phyloP scores from a whole-genome alignment of 1,140 invertebrate genomes.

The Trachymyrmex cornetzi region DNA sequence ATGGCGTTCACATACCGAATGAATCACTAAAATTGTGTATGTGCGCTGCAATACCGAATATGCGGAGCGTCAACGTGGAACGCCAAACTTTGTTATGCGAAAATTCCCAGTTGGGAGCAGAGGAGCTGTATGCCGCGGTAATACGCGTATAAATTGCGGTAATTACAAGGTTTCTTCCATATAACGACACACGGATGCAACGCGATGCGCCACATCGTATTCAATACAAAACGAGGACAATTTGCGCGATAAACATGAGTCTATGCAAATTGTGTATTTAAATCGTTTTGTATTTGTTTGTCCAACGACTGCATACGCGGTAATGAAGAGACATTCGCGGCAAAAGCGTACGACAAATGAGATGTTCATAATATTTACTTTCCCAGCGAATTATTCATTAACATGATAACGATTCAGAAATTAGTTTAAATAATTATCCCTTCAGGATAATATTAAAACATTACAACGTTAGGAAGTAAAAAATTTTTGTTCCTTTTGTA shows the following conservation, averaged over 20 bases:
- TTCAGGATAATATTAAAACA: slow-evolving; percentile 10
- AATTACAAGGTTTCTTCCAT: slow-evolving; percentile 56
- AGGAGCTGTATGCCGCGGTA: slow-evolving; percentile 45
- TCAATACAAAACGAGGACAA: slow-evolving; percentile 54
- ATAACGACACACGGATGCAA: slow-evolving; percentile 39
- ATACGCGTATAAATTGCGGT: slow-evolving; percentile 60
- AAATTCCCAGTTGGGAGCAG: slow-evolving; percentile 56
- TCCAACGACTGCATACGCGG: slow-evolving; percentile 2
- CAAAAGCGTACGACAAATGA: slow-evolving; percentile 12
- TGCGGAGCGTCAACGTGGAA: slow-evolving; percentile 54
- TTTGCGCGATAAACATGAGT: slow-evolving; percentile 56
- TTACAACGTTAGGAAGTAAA: background rate
- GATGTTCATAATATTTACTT: slow-evolving; percentile 23
- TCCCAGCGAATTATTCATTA: slow-evolving; percentile 12
- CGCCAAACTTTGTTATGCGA: slow-evolving; percentile 61
- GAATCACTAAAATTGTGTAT: slow-evolving; percentile 58
- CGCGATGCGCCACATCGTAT: slow-evolving; percentile 19
- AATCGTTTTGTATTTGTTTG: slow-evolving; percentile 47
- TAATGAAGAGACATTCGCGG: slow-evolving; percentile 47
- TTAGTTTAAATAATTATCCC: slow-evolving; percentile 4
- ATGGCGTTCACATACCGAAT: slow-evolving; percentile 46
- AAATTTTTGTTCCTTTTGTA: background rate
- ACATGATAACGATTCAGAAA: slow-evolving; percentile 27
- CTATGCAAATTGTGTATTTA: slow-evolving; percentile 56
- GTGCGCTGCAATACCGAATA: slow-evolving; percentile 54